These are phyloP conservation scores for Neocrepidodera transversa DNA, from an alignment of 2,888 invertebrate species.

Conservation along the genomic window DNA sequence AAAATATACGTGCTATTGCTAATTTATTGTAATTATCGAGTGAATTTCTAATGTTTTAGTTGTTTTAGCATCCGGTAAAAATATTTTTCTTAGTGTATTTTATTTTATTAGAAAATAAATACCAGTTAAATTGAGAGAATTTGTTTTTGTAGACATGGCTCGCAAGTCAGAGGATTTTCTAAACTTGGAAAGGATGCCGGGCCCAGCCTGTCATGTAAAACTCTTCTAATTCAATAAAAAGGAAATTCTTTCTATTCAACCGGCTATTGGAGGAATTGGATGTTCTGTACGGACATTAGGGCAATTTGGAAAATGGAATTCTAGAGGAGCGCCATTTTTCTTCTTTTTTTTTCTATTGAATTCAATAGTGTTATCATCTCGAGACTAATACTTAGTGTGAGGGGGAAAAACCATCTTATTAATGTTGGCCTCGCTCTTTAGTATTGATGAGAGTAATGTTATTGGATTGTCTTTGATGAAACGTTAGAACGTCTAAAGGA, in stretches of 20 bases:
- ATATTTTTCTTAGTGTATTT: slow-evolving; percentile 27
- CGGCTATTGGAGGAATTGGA: slow-evolving; percentile 24
- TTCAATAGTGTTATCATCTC: slow-evolving; percentile 10
- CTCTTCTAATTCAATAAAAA: slow-evolving; percentile 28
- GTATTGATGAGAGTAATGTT: not conserved
- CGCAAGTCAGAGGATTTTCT: slow-evolving; percentile 22
- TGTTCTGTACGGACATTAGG: slow-evolving; percentile 20
- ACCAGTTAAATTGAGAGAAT: slow-evolving; percentile 37
- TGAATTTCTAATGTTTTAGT: too few species aligned
- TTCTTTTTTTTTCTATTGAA: slow-evolving; percentile 13
- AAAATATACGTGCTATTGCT: too few species aligned
- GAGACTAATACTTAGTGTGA: slow-evolving; percentile 6
- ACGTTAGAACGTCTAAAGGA: too few species aligned
- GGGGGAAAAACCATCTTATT: slow-evolving; percentile 6
- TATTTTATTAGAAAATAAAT: slow-evolving; percentile 35
- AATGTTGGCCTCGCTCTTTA: slow-evolving; percentile 1
- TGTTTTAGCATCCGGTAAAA: too few species aligned
- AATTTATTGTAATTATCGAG: too few species aligned
- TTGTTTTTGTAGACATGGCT: slow-evolving; percentile 33
- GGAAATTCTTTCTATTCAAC: slow-evolving; percentile 28
- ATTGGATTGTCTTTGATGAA: not conserved
- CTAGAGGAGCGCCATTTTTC: slow-evolving; percentile 11
- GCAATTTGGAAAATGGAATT: slow-evolving; percentile 26
- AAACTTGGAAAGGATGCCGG: slow-evolving; percentile 1
- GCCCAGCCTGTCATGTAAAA: slow-evolving; percentile 23